Evolutionary conservation across 2,888 invertebrate species (phyloP).

Genomic region (Clistopyga incitator): DNA sequence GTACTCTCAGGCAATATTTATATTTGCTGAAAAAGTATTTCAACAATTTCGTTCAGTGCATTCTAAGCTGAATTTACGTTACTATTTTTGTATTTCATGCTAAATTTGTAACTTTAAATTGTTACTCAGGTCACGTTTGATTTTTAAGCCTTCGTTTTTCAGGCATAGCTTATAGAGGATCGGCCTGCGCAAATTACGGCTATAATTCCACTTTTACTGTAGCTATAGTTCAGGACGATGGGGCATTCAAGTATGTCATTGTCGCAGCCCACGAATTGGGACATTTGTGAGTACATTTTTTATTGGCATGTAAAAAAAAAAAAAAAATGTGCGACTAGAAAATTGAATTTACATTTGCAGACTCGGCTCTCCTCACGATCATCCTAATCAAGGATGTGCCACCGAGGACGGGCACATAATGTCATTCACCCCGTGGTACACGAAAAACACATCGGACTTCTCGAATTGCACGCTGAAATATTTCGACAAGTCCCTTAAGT

Average conservation of each 20-base stretch:
- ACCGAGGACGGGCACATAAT: neutral
- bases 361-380: neutral
- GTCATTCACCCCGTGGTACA: neutral
- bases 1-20: neutral
- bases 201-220: neutral
- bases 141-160: neutral
- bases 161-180: neutral
- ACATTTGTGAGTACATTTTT: conserved; percentile 57
- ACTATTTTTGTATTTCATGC: too few relatives aligned
- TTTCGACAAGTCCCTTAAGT: conserved; percentile 22
- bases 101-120: too few relatives aligned
- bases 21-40: neutral
- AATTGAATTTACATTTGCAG: neutral
- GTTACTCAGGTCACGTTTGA: too few relatives aligned
- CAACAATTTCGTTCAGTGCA: neutral
- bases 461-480: conserved; percentile 29
- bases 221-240: conserved; percentile 26
- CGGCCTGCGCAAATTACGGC: neutral
- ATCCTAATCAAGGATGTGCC: neutral
- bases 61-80: neutral
- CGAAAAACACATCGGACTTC: conserved; percentile 47
- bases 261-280: conserved; percentile 58
- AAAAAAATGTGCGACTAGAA: neutral
- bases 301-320: too few relatives aligned
- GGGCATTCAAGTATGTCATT: conserved; percentile 23